These are phyloP conservation scores for Stomatorhinus walkeri DNA, from an alignment of 2,797 vertebrate genomes.

Conservation along the genomic window DNA sequence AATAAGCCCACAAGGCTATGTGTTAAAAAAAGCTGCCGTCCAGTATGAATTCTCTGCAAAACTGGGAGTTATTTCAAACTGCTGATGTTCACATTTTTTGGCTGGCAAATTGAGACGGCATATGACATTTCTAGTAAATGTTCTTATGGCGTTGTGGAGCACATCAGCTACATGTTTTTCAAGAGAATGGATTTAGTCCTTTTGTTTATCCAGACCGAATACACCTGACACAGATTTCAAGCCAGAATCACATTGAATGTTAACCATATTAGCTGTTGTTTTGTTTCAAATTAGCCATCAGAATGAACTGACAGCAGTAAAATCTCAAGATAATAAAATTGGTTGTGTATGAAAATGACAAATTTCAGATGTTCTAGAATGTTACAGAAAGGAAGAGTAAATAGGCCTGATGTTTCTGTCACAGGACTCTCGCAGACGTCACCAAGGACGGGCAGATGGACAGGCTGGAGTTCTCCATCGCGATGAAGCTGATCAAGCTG, in stretches of 20 bases:
- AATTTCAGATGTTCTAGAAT: not conserved
- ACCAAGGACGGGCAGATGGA: conserved; percentile 97
- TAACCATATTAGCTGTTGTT: not conserved
- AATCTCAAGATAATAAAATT: not conserved
- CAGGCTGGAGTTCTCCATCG: conserved; percentile 90
- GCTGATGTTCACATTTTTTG: conserved; percentile 2
- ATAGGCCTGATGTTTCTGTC: not conserved
- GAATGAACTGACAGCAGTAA: not conserved
- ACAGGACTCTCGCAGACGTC: conserved; percentile 82
- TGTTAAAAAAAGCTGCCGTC: not conserved
- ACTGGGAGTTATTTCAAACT: not conserved
- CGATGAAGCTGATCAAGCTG: conserved; percentile 96
- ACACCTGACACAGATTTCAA: not conserved
- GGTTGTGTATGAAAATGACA: not conserved
- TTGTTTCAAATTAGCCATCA: not conserved
- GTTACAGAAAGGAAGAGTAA: not conserved
- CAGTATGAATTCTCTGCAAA: conserved; percentile 8
- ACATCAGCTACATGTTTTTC: not conserved
- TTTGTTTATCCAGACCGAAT: not conserved
- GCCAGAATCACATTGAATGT: not conserved
- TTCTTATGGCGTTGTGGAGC: not conserved
- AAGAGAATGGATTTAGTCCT: not conserved
- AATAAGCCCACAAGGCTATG: not conserved
- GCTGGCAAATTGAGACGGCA: not conserved
- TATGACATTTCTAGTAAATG: not conserved